Conservation (phyloP, 2,797 vertebrate genomes). For the Psittacula derbiana region DNA sequence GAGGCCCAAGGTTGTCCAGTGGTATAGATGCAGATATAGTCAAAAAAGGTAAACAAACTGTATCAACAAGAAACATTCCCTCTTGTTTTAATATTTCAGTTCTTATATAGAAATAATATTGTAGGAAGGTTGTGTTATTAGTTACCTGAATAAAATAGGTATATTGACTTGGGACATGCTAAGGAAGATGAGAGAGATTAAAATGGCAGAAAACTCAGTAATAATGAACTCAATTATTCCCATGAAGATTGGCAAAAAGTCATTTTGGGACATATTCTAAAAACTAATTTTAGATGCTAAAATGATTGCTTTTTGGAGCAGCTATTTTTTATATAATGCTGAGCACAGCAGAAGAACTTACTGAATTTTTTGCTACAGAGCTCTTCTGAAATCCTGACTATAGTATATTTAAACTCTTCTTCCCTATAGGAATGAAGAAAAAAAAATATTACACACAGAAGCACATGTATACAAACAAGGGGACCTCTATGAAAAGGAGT, state of each 20-base stretch:
- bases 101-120: neutral
- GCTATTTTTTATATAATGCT: neutral
- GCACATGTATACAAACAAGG: neutral
- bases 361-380: neutral
- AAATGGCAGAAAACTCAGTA: neutral
- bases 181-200: neutral
- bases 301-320: neutral
- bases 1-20: neutral
- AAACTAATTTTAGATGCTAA: neutral
- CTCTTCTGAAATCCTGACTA: neutral
- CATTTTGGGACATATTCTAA: neutral
- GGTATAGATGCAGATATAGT: neutral
- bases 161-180: neutral
- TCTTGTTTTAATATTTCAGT: neutral
- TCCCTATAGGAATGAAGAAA: neutral
- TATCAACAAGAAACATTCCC: neutral
- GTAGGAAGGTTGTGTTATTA: neutral
- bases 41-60: neutral
- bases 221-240: neutral
- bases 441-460: neutral
- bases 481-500: neutral
- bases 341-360: neutral
- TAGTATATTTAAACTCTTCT: neutral
- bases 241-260: neutral
- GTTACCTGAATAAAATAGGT: neutral